Conservation (phyloP, 1,140 invertebrate genomes). For the Choristoneura fumiferana region DNA sequence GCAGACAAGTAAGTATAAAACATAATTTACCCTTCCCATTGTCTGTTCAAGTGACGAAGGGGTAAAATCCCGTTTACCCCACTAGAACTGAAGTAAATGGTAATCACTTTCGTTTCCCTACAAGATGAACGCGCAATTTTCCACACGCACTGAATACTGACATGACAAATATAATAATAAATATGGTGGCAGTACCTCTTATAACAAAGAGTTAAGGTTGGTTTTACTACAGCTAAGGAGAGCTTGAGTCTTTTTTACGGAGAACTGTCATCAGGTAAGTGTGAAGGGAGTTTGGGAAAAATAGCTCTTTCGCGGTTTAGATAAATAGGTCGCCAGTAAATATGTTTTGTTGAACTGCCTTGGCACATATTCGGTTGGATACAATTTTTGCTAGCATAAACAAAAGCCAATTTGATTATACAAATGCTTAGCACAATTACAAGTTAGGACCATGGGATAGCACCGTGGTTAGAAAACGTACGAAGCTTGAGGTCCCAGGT, state of each 20-base stretch:
- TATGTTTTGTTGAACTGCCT: too few relatives aligned
- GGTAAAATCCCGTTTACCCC: too few relatives aligned
- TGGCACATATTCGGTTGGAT: too few relatives aligned
- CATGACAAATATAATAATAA: neutral
- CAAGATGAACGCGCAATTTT: neutral
- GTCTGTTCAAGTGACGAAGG: too few relatives aligned
- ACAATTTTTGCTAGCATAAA: too few relatives aligned
- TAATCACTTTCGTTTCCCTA: conserved; percentile 5
- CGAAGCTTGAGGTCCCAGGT: too few relatives aligned
- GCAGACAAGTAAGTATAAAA: too few relatives aligned
- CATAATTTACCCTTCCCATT: too few relatives aligned
- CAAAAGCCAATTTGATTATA: too few relatives aligned
- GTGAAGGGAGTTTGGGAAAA: neutral
- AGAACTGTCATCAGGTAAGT: conserved; percentile 5
- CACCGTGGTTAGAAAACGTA: too few relatives aligned
- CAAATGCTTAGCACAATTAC: too few relatives aligned
- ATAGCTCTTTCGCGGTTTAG: neutral
- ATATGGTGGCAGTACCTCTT: neutral
- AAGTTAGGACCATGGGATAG: too few relatives aligned
- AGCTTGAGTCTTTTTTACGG: neutral
- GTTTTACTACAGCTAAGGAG: neutral
- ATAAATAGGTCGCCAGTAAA: neutral
- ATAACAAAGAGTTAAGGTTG: neutral
- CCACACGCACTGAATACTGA: neutral
- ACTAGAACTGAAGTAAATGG: neutral